These are phyloP conservation scores for Periparus ater DNA, from an alignment of 2,797 vertebrate genomes.

Conservation along the genomic window DNA sequence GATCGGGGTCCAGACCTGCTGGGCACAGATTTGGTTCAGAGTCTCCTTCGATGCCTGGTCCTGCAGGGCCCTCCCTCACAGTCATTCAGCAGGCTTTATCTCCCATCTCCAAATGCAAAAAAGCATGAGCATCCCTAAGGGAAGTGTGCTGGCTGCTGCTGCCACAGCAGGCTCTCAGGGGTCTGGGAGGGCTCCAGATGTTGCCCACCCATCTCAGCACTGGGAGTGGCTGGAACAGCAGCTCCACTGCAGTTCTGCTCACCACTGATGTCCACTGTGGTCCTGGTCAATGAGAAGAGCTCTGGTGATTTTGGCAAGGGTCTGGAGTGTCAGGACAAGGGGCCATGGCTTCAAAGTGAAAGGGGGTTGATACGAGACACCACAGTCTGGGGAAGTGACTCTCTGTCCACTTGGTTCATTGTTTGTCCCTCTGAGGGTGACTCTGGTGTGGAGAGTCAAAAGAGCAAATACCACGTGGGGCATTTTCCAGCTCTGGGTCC, in stretches of 20 bases:
- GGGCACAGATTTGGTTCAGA: not conserved
- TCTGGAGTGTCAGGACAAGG: not conserved
- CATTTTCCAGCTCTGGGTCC: not conserved
- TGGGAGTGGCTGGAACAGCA: not conserved
- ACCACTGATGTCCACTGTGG: accelerated
- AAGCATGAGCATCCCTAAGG: not conserved
- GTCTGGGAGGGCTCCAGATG: not conserved
- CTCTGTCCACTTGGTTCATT: accelerated
- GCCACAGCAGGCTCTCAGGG: not conserved
- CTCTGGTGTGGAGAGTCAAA: not conserved
- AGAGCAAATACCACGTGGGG: not conserved
- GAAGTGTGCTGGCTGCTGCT: not conserved
- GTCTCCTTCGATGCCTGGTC: accelerated
- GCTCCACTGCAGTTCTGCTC: not conserved
- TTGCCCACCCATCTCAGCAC: not conserved
- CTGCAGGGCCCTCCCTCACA: not conserved
- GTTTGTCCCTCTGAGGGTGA: not conserved
- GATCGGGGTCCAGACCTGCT: not conserved
- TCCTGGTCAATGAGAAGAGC: not conserved
- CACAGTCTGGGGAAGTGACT: not conserved
- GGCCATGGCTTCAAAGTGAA: not conserved
- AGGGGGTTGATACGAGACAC: accelerated
- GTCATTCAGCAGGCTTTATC: accelerated
- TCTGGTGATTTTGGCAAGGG: not conserved
- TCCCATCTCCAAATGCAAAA: not conserved